phyloP scores from a whole-genome alignment of 2,888 invertebrate genomes.

The Adineta ricciae region DNA sequence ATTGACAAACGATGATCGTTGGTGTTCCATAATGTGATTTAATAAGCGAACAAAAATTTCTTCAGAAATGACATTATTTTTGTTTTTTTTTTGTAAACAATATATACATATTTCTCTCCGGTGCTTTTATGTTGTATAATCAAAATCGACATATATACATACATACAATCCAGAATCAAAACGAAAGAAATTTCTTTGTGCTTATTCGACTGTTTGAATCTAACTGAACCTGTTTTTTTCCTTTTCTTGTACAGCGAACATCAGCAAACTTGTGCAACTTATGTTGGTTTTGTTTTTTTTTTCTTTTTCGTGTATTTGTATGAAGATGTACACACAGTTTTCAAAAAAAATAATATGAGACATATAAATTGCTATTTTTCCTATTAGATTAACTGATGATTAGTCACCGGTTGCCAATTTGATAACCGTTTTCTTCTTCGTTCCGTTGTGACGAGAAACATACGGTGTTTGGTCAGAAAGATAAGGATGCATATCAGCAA shows the following conservation, averaged over 20 bases:
- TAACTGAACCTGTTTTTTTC: neutral
- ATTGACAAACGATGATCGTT: neutral
- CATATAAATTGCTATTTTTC: neutral
- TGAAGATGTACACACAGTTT: neutral
- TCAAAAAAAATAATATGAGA: neutral
- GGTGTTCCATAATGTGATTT: constrained; percentile 14
- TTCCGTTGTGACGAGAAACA: too few relatives aligned
- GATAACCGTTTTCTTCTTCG: too few relatives aligned
- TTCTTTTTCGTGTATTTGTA: neutral
- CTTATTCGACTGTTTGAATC: neutral
- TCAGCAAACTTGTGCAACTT: neutral
- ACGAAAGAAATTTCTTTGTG: neutral
- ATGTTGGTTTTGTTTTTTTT: neutral
- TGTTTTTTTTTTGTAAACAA: neutral
- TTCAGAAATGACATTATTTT: neutral
- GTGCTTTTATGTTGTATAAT: neutral
- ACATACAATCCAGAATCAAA: neutral
- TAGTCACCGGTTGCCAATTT: too few relatives aligned
- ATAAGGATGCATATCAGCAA: too few relatives aligned
- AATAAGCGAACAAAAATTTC: neutral
- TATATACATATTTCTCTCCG: neutral
- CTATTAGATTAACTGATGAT: neutral
- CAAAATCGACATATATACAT: neutral
- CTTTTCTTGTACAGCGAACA: neutral
- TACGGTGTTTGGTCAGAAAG: too few relatives aligned